Evolutionary conservation across 1,140 invertebrate species (phyloP).

Genomic region (Grapholita molesta): DNA sequence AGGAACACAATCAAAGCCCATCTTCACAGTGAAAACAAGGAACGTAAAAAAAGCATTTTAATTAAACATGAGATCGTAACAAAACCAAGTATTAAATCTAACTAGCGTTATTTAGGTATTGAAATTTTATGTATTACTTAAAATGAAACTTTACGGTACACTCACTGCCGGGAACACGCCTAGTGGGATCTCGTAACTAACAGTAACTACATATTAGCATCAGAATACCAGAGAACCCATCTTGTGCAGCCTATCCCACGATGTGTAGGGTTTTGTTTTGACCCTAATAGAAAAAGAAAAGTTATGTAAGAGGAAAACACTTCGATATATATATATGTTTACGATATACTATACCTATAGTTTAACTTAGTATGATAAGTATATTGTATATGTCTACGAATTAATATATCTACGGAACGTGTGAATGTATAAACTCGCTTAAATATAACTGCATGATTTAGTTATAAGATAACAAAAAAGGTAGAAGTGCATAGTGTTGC

Average conservation of each 20-base stretch:
- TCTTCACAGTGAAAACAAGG: neutral
- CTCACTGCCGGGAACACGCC: no score
- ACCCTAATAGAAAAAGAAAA: no score
- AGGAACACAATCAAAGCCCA: neutral
- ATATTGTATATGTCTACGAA: neutral
- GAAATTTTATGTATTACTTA: no score
- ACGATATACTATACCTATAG: neutral
- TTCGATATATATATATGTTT: neutral
- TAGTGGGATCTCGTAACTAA: no score
- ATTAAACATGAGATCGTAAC: neutral
- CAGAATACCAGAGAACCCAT: no score
- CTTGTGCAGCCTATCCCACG: no score
- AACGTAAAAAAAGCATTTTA: neutral
- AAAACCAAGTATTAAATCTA: neutral
- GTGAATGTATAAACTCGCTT: constrained; percentile 12
- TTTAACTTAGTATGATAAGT: neutral
- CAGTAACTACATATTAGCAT: no score
- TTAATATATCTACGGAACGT: neutral
- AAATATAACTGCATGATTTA: constrained; percentile 4
- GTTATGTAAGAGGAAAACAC: neutral
- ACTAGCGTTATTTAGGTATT: no score
- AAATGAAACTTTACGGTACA: no score
- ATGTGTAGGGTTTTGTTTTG: no score
- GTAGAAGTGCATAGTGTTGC: constrained; percentile 7
- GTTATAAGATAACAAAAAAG: neutral